phyloP scores from a whole-genome alignment of 1,140 invertebrate species.

The Drosophila equinoxialis region DNA sequence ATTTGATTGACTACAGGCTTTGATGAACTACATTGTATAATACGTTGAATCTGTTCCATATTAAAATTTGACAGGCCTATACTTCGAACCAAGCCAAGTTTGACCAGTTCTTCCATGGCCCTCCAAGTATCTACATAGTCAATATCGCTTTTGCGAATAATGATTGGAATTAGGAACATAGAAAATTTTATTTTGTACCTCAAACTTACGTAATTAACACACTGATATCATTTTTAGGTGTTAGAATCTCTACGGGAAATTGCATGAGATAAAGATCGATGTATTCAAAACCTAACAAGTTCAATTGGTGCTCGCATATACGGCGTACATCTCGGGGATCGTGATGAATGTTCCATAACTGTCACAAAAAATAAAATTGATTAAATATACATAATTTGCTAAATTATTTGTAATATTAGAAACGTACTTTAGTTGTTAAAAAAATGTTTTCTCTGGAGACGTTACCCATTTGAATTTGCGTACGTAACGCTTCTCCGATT shows the following conservation, averaged over 20 bases:
- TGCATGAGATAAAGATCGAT: conserved; percentile 94
- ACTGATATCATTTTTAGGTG: conserved; percentile 84
- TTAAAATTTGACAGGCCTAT: conserved; percentile 95
- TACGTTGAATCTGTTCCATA: conserved; percentile 87
- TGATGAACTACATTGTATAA: conserved; percentile 87
- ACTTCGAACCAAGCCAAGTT: conserved; percentile 87
- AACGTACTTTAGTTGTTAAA: conserved; percentile 89
- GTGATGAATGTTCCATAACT: conserved; percentile 90
- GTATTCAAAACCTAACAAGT: conserved; percentile 88
- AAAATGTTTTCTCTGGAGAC: conserved; percentile 93
- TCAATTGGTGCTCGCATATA: conserved; percentile 86
- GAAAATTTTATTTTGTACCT: conserved; percentile 10
- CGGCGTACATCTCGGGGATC: conserved; percentile 85
- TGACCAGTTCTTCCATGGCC: conserved; percentile 89
- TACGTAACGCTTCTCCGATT: conserved; percentile 89
- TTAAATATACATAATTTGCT: too few species aligned
- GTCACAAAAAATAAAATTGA: background rate
- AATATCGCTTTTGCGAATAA: conserved; percentile 78
- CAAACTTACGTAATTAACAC: conserved; percentile 83
- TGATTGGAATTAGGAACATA: conserved; percentile 63
- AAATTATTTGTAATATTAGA: background rate
- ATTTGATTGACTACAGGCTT: conserved; percentile 90
- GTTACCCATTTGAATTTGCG: conserved; percentile 89
- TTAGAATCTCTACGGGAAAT: conserved; percentile 88
- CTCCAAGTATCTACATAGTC: conserved; percentile 92